Evolutionary conservation across 1,140 invertebrate genomes (phyloP), one percentile per base, ranked within the genome.

Genomic region (Drosophila nikananu): DNA sequence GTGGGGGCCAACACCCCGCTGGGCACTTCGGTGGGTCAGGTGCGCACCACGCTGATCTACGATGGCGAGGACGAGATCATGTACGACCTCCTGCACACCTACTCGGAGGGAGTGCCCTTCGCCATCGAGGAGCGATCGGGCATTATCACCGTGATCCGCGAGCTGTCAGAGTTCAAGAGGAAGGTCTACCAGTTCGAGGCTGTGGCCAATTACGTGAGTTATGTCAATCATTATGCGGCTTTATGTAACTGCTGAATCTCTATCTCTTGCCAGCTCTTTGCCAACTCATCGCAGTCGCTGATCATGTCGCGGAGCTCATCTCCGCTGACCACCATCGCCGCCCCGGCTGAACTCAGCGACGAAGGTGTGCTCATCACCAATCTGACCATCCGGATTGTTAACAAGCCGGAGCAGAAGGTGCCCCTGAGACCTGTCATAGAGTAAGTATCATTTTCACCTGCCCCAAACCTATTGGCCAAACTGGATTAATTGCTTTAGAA

Each of bases 121-220:
- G 97, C 96, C 17, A 97, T 99, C 37, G 97, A 99, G 93, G 96
- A 97, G 77, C 94, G 96, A 66, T 97, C 96, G 9, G 98, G 98
- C 5, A 96, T 97, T 2, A 97, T 99, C 27, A 97, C 96, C 8
- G 97, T 98, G 1, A 95, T 97, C 15, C 95, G 97, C 30, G 95
- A 96, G 51, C 93, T 98, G 59, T 93, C 95, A 5, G 95, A 96
- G 63, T 97, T 95, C 77, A 94, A 95, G 17, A 93, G 95, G 27
- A 94, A 94, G 8, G 92, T 95, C 21, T 98, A 97, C 86, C 96
- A 97, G 51, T 97, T 98, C 83, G 97, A 97, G 93, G 96, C 96
- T 2, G 95, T 97, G 23, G 97, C 96, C 0, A 95, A 95, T 2
- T 94, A 96, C 91, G 95, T 93, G 32, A 92, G 89, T 90, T 21